Conservation (phyloP, 2,797 vertebrate genomes). For the Tragelaphus eurycerus region DNA sequence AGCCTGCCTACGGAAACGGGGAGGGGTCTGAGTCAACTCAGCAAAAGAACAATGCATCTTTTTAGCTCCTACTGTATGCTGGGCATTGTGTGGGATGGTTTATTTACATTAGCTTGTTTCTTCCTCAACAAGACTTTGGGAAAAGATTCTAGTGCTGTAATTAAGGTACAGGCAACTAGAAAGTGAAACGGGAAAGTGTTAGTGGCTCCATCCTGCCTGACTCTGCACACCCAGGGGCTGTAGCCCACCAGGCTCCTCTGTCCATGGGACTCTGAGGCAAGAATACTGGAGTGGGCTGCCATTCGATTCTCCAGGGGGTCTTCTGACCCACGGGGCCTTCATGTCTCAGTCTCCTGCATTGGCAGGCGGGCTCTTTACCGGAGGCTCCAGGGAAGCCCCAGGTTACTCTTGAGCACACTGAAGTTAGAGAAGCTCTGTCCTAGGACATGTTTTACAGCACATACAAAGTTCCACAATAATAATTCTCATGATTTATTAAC, state of each 20-base stretch:
- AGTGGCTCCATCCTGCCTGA: not conserved
- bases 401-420: rapidly evolving
- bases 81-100: not conserved
- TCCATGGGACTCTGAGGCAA: not conserved
- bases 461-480: not conserved
- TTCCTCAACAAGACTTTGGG: not conserved
- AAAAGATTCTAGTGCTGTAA: not conserved
- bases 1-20: not conserved
- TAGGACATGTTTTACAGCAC: not conserved
- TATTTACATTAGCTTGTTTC: not conserved
- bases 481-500: not conserved
- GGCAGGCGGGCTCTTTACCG: too few relatives aligned
- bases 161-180: not conserved
- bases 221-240: not conserved
- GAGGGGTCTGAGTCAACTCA: not conserved
- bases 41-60: not conserved
- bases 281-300: not conserved
- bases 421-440: not conserved
- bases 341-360: not conserved
- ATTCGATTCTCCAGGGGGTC: not conserved
- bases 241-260: not conserved
- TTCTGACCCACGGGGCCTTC: not conserved
- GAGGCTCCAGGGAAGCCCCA: not conserved
- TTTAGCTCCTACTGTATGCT: not conserved
- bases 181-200: not conserved